Evolutionary conservation across 2,888 invertebrate species (phyloP).

Genomic region (Exephanes ischioxanthus): DNA sequence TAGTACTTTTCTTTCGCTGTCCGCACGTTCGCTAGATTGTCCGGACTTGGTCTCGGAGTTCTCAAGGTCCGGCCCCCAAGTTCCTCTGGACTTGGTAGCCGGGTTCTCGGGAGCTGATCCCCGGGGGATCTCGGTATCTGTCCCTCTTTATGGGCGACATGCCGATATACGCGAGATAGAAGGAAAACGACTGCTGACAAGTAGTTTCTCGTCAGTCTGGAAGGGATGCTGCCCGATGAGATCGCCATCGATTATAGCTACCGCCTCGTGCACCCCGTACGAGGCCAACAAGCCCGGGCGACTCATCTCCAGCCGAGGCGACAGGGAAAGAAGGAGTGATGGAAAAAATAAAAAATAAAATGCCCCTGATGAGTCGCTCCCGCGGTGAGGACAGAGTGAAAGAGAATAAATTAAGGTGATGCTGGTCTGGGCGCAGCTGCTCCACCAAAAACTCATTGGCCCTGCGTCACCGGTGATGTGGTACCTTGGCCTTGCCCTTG

Average conservation of each 20-base stretch:
- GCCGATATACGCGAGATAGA: background rate
- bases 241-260: background rate
- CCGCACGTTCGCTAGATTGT: background rate
- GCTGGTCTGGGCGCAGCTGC: constrained; percentile 70
- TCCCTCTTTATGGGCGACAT: constrained; percentile 7
- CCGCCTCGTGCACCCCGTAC: background rate
- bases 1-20: background rate
- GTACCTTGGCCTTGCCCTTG: constrained; percentile 64
- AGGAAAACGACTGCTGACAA: background rate
- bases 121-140: constrained; percentile 14
- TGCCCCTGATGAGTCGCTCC: constrained; percentile 28
- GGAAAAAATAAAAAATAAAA: constrained; percentile 45
- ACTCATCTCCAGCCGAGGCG: constrained; percentile 5
- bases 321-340: constrained; percentile 31
- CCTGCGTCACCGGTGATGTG: constrained; percentile 48
- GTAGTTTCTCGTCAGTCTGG: background rate
- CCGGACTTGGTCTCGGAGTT: background rate
- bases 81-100: constrained; percentile 32
- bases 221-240: constrained; percentile 24
- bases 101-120: constrained; percentile 11
- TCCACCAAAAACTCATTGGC: constrained; percentile 75
- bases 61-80: background rate
- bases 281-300: background rate
- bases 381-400: constrained; percentile 42
- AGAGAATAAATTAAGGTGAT: constrained; percentile 70